Percentiles rank a stretch among this genome's conserved stretches.
Conservation (phyloP, 2,888 invertebrate species). For the Polydrusus pterygomalis region DNA sequence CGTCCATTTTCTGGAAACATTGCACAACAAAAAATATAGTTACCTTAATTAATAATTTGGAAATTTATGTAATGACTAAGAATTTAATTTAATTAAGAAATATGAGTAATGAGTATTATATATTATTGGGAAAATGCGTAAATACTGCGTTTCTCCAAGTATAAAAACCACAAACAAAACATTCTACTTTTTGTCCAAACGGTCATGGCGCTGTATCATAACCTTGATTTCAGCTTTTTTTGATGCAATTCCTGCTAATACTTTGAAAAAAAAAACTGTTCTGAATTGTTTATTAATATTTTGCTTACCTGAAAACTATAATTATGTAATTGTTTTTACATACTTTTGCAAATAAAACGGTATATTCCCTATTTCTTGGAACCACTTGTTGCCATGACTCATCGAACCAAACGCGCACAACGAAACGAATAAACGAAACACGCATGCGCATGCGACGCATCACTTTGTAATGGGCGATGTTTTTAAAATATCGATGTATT, state of each 20-base stretch:
- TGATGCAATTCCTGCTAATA: neutral
- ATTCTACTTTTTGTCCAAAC: neutral
- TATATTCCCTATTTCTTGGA: slow-evolving; percentile 3
- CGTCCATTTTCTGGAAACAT: neutral
- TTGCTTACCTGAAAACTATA: slow-evolving; percentile 3
- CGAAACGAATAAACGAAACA: too few species aligned
- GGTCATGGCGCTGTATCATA: slow-evolving; percentile 4
- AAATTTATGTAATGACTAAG: neutral
- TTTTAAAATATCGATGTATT: too few species aligned
- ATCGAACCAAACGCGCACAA: neutral
- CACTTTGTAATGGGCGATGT: too few species aligned
- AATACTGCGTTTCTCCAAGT: neutral
- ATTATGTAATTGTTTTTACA: slow-evolving; percentile 9
- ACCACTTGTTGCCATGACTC: slow-evolving; percentile 30
- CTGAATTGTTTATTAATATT: neutral
- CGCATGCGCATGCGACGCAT: too few species aligned
- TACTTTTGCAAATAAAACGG: slow-evolving; percentile 11
- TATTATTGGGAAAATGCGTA: slow-evolving; percentile 2
- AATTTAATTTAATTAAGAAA: too few species aligned
- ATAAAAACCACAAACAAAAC: slow-evolving; percentile 21
- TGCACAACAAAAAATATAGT: slow-evolving; percentile 7
- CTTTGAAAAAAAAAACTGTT: neutral
- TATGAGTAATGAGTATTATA: slow-evolving; percentile 3
- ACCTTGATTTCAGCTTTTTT: slow-evolving; percentile 3
- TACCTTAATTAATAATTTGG: neutral